Conservation (phyloP, 2,797 vertebrate species). For the Glyptemys insculpta region DNA sequence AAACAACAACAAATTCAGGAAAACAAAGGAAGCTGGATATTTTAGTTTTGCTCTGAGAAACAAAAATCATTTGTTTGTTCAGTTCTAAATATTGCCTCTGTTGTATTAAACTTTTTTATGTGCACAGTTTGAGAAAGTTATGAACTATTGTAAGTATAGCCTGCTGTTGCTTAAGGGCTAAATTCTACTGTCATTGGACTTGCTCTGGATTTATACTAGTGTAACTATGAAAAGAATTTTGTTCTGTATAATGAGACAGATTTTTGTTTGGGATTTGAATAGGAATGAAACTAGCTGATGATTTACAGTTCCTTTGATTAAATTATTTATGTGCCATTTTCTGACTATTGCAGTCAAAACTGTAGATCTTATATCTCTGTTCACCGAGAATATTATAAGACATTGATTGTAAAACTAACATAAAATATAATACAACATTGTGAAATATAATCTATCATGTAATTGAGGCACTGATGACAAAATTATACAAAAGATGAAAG, state of each 20-base stretch:
- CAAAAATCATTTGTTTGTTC: neutral
- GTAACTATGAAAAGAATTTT: neutral
- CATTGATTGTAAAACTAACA: conserved; percentile 57
- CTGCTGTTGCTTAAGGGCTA: neutral
- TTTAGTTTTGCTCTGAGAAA: neutral
- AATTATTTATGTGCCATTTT: conserved; percentile 45
- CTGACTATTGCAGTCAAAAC: conserved; percentile 47
- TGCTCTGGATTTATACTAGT: neutral
- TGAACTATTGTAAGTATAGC: neutral
- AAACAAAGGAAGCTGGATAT: neutral
- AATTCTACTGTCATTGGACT: neutral
- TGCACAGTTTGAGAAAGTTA: neutral
- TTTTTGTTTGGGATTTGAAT: conserved; percentile 54
- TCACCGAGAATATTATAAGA: conserved; percentile 46
- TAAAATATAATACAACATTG: conserved; percentile 55
- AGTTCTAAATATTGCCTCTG: rapidly evolving
- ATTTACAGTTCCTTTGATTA: conserved; percentile 29
- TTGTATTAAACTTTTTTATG: neutral
- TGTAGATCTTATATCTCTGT: conserved; percentile 33
- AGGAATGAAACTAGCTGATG: conserved; percentile 1
- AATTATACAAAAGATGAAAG: conserved; percentile 63
- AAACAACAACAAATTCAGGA: neutral
- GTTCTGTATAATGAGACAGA: neutral
- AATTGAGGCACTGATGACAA: conserved; percentile 47
- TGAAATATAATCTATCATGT: conserved; percentile 56